A percentile compares a stretch with the other conserved stretches of the same genome.
Evolutionary conservation across 2,888 invertebrate species (phyloP).

Genomic region (Mesorhabditis spiculigera): DNA sequence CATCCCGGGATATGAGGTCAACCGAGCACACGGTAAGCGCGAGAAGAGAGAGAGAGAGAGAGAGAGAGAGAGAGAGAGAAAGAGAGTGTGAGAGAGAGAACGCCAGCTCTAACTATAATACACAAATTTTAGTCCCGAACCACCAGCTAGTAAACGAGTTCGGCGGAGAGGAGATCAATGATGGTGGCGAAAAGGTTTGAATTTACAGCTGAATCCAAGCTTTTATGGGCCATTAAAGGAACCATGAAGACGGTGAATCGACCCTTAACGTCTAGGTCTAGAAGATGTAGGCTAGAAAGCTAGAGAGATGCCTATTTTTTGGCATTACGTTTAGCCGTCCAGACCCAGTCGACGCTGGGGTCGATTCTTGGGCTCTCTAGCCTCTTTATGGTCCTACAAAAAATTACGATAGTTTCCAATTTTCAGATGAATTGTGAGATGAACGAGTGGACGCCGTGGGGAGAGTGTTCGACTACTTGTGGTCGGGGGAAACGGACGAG

Average conservation of each 20-base stretch:
- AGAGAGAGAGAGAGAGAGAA: not conserved
- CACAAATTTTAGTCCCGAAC: constrained; percentile 44
- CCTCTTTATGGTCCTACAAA: not conserved
- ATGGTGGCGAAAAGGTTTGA: constrained; percentile 41
- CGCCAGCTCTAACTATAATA: not conserved
- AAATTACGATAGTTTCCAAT: too few relatives aligned
- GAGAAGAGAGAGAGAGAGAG: not conserved
- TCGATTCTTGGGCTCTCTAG: too few relatives aligned
- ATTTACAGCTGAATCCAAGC: not conserved
- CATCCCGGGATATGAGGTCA: constrained; percentile 51
- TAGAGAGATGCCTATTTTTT: not conserved
- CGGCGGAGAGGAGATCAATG: constrained; percentile 35
- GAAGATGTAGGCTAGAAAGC: constrained; percentile 13
- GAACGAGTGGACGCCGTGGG: constrained; percentile 75
- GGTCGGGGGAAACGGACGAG: constrained; percentile 71
- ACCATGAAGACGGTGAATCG: too few relatives aligned
- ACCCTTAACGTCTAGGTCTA: too few relatives aligned
- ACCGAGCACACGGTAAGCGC: constrained; percentile 40
- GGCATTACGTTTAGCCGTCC: too few relatives aligned
- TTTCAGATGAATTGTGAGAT: constrained; percentile 68
- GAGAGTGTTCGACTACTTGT: constrained; percentile 77
- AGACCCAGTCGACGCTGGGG: too few relatives aligned
- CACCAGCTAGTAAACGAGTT: constrained; percentile 50
- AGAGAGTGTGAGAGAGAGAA: not conserved
- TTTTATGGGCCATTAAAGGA: too few relatives aligned